Base-by-base conservation (phyloP, 2,888 invertebrate genomes). In the Ophion obscuratus region DNA sequence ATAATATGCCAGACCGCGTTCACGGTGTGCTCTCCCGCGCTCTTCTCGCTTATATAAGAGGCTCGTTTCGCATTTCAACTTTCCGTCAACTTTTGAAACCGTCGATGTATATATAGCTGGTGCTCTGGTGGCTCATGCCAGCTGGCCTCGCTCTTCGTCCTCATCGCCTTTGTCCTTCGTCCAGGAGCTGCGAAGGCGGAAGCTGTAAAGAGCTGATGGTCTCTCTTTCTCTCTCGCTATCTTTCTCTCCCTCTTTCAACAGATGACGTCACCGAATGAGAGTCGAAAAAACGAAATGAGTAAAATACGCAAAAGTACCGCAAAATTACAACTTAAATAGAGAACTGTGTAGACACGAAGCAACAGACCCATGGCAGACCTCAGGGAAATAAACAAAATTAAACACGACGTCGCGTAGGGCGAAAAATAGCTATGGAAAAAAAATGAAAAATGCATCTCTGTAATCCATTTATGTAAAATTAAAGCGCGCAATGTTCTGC, bases 51-150 rank as follows among this genome's bases (percentile, higher is more conserved):
- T n/a, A 36, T 81, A 68, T 81, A 81, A 86, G 83, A 81, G 81
- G 81, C 83, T 86, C 83, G 83, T 83, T 83, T 86, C 78, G 75
- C 74, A 67, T 83, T 86, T 81, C 86, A 78, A 81, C 83, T 86
- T 83, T 83, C 59, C 83, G 75, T 81, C 82, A 83, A 86, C 82
- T 83, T 86, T 81, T 67, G 71, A 82, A 82, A 81, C 66, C 77
- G 14, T 68, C 53, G 62, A 68, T 71, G 61, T 61, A 24, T 61
- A 24, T 61, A 24, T 53, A 66, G 62, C 14, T 9, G 70, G 27
- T 44, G 71, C 70, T 40, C 44, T 75, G 71, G 70, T 64, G 59
- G 66, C 47, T 64, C 47, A 67, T 62, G 67, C 75, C 62, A 78
- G 61, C 44, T 67, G 57, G 81, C 53, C 81, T 67, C 24, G 47